Percentiles rank a stretch among this genome's conserved stretches.
phyloP scores from a whole-genome alignment of 1,140 invertebrate genomes.

The Periplaneta americana region DNA sequence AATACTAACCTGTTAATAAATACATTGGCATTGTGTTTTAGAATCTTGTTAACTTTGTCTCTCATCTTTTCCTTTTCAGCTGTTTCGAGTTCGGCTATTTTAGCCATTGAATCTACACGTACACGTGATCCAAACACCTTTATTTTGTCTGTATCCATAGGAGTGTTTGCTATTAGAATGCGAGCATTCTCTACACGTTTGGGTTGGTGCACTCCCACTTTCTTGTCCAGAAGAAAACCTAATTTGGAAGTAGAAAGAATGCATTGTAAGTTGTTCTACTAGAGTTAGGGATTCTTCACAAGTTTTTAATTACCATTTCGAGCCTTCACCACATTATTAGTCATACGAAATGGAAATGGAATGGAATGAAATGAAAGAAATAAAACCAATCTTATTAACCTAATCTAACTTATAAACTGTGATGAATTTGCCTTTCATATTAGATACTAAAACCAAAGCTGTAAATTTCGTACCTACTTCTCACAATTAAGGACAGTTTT shows the following conservation, averaged over 20 bases:
- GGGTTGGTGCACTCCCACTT: conserved; percentile 84
- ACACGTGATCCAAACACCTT: conserved; percentile 99
- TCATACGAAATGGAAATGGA: conserved; percentile 1
- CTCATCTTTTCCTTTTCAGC: conserved; percentile 99
- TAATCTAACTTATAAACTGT: no score
- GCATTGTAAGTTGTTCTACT: no score
- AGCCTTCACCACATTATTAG: background rate
- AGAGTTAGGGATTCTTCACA: no score
- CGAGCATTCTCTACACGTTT: conserved; percentile 87
- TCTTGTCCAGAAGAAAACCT: conserved; percentile 96
- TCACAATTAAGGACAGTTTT: no score
- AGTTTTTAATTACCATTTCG: no score
- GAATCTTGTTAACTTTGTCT: conserved; percentile 96
- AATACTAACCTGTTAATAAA: conserved; percentile 92
- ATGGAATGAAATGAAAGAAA: no score
- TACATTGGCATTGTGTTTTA: conserved; percentile 94
- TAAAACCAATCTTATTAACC: no score
- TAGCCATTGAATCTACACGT: conserved; percentile 95
- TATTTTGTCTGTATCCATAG: conserved; percentile 99
- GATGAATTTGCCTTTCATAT: no score
- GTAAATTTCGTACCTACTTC: background rate
- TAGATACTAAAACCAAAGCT: no score
- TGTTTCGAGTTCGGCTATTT: conserved; percentile 95
- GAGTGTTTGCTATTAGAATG: conserved; percentile 99
- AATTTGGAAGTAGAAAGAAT: conserved; percentile 9